These are phyloP conservation scores for Rattus rattus DNA, from an alignment of 2,113 vertebrate genomes.

Conservation along the genomic window DNA sequence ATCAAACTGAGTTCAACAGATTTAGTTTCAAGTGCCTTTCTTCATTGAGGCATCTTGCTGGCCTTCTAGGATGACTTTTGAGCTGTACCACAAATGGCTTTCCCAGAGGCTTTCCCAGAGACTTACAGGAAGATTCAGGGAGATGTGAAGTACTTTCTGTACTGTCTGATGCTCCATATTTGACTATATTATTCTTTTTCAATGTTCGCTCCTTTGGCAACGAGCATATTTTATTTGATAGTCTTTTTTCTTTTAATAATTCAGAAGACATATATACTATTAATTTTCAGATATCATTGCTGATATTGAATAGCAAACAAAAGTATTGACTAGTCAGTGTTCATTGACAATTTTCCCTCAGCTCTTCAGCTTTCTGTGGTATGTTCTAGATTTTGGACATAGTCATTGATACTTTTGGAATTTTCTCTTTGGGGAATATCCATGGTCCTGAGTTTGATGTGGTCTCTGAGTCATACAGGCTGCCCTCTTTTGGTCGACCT, in stretches of 20 bases:
- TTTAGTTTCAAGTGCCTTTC: not conserved
- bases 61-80: not conserved
- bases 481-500: not conserved
- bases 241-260: not conserved
- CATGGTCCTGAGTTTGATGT: not conserved
- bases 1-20: not conserved
- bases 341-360: not conserved
- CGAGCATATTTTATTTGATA: not conserved
- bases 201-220: conserved; percentile 8
- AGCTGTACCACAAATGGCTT: not conserved
- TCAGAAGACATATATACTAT: not conserved
- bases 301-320: not conserved
- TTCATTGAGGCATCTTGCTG: not conserved
- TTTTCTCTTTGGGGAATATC: not conserved
- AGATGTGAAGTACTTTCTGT: not conserved
- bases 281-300: conserved; percentile 29
- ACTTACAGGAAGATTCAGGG: conserved; percentile 23
- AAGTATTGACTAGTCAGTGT: not conserved
- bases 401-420: not conserved
- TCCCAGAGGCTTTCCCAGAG: not conserved
- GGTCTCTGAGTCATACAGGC: not conserved
- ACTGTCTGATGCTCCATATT: not conserved
- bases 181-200: not conserved
- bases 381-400: not conserved
- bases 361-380: not conserved